phyloP scores from a whole-genome alignment of 2,888 invertebrate species.

The Hypercompe scribonia region DNA sequence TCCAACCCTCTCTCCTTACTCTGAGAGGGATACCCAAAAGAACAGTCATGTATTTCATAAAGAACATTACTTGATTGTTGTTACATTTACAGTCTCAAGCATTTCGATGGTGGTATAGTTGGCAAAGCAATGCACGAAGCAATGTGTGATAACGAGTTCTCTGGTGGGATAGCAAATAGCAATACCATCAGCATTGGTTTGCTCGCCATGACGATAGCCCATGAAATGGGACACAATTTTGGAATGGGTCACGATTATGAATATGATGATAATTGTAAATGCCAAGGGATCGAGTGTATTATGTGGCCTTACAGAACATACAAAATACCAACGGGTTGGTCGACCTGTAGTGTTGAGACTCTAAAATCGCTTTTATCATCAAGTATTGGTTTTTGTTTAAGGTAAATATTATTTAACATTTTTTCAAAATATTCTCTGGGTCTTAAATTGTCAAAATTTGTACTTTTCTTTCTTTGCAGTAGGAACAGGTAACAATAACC shows the following conservation, averaged over 20 bases:
- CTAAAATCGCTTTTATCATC: constrained; percentile 95
- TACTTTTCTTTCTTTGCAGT: background rate
- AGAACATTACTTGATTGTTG: background rate
- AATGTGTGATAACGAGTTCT: constrained; percentile 96
- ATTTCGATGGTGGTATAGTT: constrained; percentile 97
- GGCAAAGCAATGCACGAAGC: constrained; percentile 98
- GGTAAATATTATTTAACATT: constrained; percentile 57
- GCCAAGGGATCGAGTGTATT: constrained; percentile 95
- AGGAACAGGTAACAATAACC: no score
- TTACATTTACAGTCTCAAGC: constrained; percentile 89
- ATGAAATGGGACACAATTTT: constrained; percentile 37
- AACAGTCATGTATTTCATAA: background rate
- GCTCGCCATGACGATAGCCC: constrained; percentile 27
- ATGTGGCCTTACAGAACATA: constrained; percentile 98
- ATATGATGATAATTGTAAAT: constrained; percentile 90
- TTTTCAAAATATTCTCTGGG: background rate
- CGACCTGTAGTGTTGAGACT: constrained; percentile 96
- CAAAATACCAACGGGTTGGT: constrained; percentile 95
- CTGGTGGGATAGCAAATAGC: constrained; percentile 20
- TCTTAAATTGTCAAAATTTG: background rate
- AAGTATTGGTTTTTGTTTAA: constrained; percentile 97
- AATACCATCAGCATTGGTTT: constrained; percentile 1
- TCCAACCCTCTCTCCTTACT: no score
- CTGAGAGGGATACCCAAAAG: no score
- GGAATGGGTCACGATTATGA: constrained; percentile 29